Evolutionary conservation across 2,113 vertebrate species (phyloP), one percentile per base, ranked within the genome.

Genomic region (Hymenochirus boettgeri): DNA sequence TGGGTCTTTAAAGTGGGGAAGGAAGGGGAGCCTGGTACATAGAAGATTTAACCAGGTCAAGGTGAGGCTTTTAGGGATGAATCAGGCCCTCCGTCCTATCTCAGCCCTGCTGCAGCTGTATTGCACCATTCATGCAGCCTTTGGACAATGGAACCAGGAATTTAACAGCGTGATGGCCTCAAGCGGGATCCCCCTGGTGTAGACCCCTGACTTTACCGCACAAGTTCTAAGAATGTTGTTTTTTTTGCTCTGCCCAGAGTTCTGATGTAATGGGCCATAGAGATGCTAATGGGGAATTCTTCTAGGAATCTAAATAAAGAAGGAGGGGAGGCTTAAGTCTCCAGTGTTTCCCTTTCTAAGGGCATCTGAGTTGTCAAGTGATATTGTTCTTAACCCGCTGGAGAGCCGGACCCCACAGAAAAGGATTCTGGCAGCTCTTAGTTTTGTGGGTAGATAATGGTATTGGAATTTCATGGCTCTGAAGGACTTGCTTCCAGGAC

Each of bases 391-490:
- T 42, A n/a, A 42, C 5, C 39, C 5, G 6, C n/a, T 42, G 39
- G 39, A n/a, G 6, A 15, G 13, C 39, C 6, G 13, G 9, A 7
- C 39, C 39, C 1, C 39, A 42, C 39, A 42, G 39, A 42, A 42
- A 42, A 42, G 17, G 39, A n/a, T 42, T 42, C n/a, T 13, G 39
- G 39, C 39, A 5, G 13, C 39, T 42, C 39, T 17, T 42, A 17
- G 13, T 42, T 42, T 18, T 4, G 17, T 17, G n/a, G 7, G 39
- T 42, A 17, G 39, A 42, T 42, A 42, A 42, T 42, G 39, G n/a
- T 42, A 42, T 42, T 42, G 39, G 39, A 42, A 42, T 42, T 42
- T 42, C 39, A 42, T 42, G 39, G 39, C n/a, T 42, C 8, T 42
- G 39, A 42, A n/a, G 39, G 39, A 42, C 39, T 42, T 5, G 39